Evolutionary conservation across 2,113 vertebrate species (phyloP), one percentile per base, ranked within the genome.

Genomic region (Coptodon rendalli): DNA sequence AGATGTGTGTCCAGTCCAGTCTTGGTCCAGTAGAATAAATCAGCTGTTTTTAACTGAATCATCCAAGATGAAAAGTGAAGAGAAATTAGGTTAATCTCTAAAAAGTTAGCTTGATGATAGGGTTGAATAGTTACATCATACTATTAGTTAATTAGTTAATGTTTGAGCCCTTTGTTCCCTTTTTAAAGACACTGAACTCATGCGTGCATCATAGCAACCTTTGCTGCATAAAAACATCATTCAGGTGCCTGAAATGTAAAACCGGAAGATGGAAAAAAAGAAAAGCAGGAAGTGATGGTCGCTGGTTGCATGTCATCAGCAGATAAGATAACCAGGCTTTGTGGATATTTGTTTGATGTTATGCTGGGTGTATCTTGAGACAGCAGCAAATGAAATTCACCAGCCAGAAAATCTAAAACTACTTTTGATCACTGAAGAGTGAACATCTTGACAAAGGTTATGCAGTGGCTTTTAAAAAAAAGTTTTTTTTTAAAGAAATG

Each of bases 301-400:
- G 43, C 85, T 52, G 76, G 83, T 36, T 56, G 85, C 50, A 3
- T 78, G 63, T 53, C 84, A 86, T 86, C 54, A 40, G 36, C 78
- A 87, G 90, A 92, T 89, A 85, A 91, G 89, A 90, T 90, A 91
- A 86, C 50, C 66, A 52, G 73, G 78, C 81, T 81, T 84, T 92
- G 76, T 86, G 80, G 73, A 87, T 89, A 86, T 89, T 87, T 89
- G 80, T 83, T 71, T 76, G 81, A 81, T 36, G 83, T 84, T 83
- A 81, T 81, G 53, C 52, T 52, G 31, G 17, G 83, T 8, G 34
- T 45, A 83, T 89, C n/a, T n/a, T n/a, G 27, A 85, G 87, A 90
- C 81, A 36, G 87, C 61, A 61, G 61, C 81, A 87, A 92, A 92
- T 88, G 54, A 88, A 91, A 92, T 56, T 88, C 45, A 86, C 79